Evolutionary conservation across 2,113 vertebrate species (phyloP), one percentile per base, ranked within the genome.

Genomic region (Solenodon paradoxus): DNA sequence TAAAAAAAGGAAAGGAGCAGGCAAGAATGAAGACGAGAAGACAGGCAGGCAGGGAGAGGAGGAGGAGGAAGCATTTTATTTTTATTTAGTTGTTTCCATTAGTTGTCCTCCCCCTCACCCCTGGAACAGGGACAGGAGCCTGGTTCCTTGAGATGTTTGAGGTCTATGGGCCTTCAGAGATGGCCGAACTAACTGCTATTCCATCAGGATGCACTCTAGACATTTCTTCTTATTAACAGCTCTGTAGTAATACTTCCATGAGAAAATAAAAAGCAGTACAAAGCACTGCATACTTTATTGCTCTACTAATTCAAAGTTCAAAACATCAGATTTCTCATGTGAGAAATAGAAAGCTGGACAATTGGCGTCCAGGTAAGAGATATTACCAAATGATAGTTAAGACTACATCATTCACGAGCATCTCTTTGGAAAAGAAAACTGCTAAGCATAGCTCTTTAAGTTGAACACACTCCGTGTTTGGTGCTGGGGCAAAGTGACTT

Each of bases 351-450:
- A 98, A 95, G 69, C 90, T 92, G 92, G 84, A 55, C 74, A 97
- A 97, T 97, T 97, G 97, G 98, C 13, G 47, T 38, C 32, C 95
- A 94, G 95, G 97, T 97, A 98, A 97, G 96, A 89, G 90, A 98
- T 89, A 97, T 74, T 96, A 98, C 97, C 96, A 98, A 97, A 98
- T 97, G 94, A 95, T 97, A 97, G 95, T 97, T 98, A 96, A 97
- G 97, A 95, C 93, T 88, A 84, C 55, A 96, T 91, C 80, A 88
- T 95, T 92, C 95, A 79, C 88, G 84, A 57, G 81, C 40, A 38
- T 79, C 89, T 63, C 93, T 59, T 77, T 64, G 68, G 85, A 96
- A 98, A 97, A 97, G 93, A 97, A 96, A 97, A 98, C 97, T 71
- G 55, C 42, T 82, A 4, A 3, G 19, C 61, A 40, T 28, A 3